Percentiles rank a stretch among this genome's conserved stretches.
Evolutionary conservation across 2,888 invertebrate genomes (phyloP).

Genomic region (Thelaira solivaga): DNA sequence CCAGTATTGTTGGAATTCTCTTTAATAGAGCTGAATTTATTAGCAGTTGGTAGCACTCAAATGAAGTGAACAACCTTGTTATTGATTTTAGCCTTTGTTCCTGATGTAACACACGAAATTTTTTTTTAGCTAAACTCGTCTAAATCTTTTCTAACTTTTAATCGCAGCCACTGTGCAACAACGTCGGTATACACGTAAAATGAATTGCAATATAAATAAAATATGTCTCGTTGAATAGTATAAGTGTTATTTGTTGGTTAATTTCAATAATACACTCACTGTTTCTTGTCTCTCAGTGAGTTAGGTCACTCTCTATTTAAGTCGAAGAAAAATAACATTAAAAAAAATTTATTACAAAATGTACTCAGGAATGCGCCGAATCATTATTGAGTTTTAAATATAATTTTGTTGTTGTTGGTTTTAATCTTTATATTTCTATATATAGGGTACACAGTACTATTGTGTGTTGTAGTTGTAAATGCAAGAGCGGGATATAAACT

Average conservation of each 20-base stretch:
- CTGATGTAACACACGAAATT: no score
- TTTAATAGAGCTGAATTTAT: no score
- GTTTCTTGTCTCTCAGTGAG: conserved; percentile 1
- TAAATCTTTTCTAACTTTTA: no score
- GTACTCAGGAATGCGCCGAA: conserved; percentile 53
- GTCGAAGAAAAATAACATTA: background rate
- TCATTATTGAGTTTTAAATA: conserved; percentile 50
- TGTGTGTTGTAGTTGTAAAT: background rate
- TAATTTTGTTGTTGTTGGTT: no score
- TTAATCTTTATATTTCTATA: no score
- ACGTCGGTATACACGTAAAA: conserved; percentile 2
- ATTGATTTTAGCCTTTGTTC: no score
- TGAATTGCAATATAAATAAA: conserved; percentile 26
- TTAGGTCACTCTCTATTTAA: background rate
- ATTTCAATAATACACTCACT: conserved; percentile 31
- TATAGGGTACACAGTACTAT: no score
- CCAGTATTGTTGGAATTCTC: no score
- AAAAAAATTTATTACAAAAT: background rate
- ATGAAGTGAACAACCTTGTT: no score
- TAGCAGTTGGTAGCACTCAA: no score
- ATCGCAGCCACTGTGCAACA: background rate
- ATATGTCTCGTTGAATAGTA: background rate
- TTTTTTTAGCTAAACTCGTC: no score
- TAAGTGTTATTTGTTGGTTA: conserved; percentile 20
- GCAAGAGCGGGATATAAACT: conserved; percentile 34